Conservation (phyloP, 2,888 invertebrate genomes). For the Cetonia aurata region DNA sequence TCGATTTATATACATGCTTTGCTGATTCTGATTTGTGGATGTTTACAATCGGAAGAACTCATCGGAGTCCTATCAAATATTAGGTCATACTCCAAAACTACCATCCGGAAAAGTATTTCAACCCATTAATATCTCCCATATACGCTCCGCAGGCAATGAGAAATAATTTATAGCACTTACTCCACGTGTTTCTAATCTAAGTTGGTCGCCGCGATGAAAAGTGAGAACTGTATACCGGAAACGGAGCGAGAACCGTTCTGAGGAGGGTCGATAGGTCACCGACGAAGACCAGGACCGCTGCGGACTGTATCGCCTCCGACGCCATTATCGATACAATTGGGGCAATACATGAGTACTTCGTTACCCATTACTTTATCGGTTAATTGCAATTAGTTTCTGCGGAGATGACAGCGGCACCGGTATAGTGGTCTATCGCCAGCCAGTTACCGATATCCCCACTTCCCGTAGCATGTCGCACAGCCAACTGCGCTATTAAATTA, state of each 20-base stretch:
- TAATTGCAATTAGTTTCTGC: conserved; percentile 57
- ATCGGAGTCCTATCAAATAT: too few relatives aligned
- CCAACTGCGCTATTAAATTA: conserved; percentile 59
- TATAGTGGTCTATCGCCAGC: conserved; percentile 48
- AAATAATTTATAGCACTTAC: too few relatives aligned
- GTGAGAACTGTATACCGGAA: not conserved
- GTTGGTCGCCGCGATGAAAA: not conserved
- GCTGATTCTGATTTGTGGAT: too few relatives aligned
- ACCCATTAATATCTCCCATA: too few relatives aligned
- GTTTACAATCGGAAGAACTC: too few relatives aligned
- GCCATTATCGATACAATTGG: conserved; percentile 39
- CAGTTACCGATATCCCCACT: conserved; percentile 21
- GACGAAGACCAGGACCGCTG: not conserved
- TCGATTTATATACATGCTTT: too few relatives aligned
- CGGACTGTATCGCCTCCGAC: conserved; percentile 1
- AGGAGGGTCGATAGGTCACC: not conserved
- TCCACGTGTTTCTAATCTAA: not conserved
- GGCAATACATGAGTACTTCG: conserved; percentile 39
- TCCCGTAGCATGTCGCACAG: conserved; percentile 16
- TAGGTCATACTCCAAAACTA: too few relatives aligned
- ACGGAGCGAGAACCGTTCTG: not conserved
- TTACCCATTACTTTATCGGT: conserved; percentile 52
- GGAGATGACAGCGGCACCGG: conserved; percentile 49
- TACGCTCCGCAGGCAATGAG: too few relatives aligned
- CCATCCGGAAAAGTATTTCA: too few relatives aligned